phyloP scores from a whole-genome alignment of 2,113 vertebrate species.

The Rhynchopsitta pachyrhyncha region DNA sequence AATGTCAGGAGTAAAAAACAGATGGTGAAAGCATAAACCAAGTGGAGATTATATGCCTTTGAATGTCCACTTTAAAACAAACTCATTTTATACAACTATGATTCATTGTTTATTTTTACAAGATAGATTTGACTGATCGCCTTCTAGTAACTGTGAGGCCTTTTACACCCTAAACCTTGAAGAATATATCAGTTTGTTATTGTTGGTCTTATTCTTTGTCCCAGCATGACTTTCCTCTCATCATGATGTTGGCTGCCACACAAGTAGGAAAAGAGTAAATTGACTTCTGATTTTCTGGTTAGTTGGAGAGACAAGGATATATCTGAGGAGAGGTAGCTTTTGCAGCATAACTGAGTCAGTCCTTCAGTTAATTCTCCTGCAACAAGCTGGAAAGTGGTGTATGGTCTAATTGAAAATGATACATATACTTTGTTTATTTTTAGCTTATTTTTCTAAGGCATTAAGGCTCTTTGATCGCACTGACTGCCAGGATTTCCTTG shows the following conservation, averaged over 20 bases:
- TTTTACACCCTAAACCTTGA: conserved; percentile 52
- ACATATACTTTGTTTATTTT: conserved; percentile 7
- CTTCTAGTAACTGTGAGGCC: conserved; percentile 55
- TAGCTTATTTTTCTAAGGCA: conserved; percentile 20
- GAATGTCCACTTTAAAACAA: conserved; percentile 29
- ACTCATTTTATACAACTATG: conserved; percentile 23
- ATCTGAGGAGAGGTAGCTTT: not conserved
- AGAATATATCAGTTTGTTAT: conserved; percentile 48
- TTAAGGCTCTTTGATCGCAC: not conserved
- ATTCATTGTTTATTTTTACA: conserved; percentile 57
- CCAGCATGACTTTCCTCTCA: conserved; percentile 3
- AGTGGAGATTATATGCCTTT: conserved; percentile 33
- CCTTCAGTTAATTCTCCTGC: not conserved
- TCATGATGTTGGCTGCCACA: conserved; percentile 27
- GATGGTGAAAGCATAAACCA: conserved; percentile 26
- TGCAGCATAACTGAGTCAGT: not conserved
- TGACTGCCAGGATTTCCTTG: not conserved
- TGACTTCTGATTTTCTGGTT: not conserved
- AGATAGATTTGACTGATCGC: conserved; percentile 13
- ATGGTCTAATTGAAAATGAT: not conserved
- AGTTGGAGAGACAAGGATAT: not conserved
- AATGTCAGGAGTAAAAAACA: conserved; percentile 41
- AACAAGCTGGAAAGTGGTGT: not conserved
- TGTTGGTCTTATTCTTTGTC: conserved; percentile 16
- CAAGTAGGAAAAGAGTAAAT: not conserved